phyloP scores from a whole-genome alignment of 92 coral and sea anemone genomes.

The Porites evermanni region DNA sequence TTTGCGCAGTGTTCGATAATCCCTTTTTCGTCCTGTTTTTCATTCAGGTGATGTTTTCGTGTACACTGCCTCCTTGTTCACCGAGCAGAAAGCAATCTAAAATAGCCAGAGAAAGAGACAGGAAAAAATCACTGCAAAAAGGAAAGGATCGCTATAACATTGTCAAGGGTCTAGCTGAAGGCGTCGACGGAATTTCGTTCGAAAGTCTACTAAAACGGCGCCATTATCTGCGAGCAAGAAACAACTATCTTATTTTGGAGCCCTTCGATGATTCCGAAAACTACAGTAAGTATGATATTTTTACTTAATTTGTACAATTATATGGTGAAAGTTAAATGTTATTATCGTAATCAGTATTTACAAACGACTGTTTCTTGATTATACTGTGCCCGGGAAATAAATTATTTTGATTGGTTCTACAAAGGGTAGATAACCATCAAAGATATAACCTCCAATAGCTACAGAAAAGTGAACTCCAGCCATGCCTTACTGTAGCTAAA shows the following conservation, averaged over 20 bases:
- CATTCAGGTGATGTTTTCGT: constrained; percentile 89
- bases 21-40: not conserved
- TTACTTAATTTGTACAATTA: not conserved
- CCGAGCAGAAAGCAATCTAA: constrained; percentile 74
- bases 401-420: no score
- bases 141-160: constrained; percentile 90
- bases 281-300: constrained; percentile 78
- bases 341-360: no score
- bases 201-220: constrained; percentile 88
- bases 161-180: constrained; percentile 94
- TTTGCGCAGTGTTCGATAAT: constrained; percentile 15
- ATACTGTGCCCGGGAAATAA: no score
- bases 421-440: no score
- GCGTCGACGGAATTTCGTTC: constrained; percentile 91
- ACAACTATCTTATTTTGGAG: constrained; percentile 84
- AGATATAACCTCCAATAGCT: no score
- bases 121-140: constrained; percentile 80
- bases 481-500: no score
- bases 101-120: constrained; percentile 69
- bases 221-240: constrained; percentile 86
- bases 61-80: constrained; percentile 84
- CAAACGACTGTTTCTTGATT: no score
- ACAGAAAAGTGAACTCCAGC: no score
- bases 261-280: constrained; percentile 94
- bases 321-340: no score